Conservation (phyloP, 2,797 vertebrate genomes). For the Pelochelys cantorii region DNA sequence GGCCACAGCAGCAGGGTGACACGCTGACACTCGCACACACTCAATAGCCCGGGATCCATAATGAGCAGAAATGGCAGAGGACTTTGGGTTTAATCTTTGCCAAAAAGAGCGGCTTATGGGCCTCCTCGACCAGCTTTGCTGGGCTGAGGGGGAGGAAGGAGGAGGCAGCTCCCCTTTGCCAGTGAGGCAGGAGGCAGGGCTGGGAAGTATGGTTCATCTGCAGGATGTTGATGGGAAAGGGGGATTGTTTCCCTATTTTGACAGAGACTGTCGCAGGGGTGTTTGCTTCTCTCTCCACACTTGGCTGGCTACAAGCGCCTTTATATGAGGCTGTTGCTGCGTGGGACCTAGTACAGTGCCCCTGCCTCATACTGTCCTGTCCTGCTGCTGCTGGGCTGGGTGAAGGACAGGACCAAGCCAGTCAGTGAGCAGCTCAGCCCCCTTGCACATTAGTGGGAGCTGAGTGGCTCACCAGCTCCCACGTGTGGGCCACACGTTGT, state of each 20-base stretch:
- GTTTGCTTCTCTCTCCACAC: not conserved
- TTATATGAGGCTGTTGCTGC: accelerated
- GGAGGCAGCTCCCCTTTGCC: accelerated
- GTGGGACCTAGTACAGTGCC: accelerated
- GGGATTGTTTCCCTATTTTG: not conserved
- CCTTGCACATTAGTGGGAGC: too few relatives aligned
- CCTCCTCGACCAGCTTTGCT: not conserved
- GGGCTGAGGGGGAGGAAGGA: not conserved
- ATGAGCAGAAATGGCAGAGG: not conserved
- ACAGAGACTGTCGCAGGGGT: not conserved
- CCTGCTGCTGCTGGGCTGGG: not conserved
- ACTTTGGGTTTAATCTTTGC: not conserved
- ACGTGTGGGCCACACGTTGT: too few relatives aligned
- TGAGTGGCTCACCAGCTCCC: too few relatives aligned
- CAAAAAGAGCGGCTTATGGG: not conserved
- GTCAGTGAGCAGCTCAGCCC: too few relatives aligned
- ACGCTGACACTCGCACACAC: not conserved
- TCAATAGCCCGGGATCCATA: not conserved
- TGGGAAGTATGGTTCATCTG: not conserved
- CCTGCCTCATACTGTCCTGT: not conserved
- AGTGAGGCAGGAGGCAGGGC: not conserved
- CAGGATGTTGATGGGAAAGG: not conserved
- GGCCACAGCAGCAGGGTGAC: not conserved
- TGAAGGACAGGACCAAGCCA: not conserved
- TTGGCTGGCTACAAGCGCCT: not conserved